phyloP scores from a whole-genome alignment of 2,797 vertebrate genomes.

The Xerus rutilus region DNA sequence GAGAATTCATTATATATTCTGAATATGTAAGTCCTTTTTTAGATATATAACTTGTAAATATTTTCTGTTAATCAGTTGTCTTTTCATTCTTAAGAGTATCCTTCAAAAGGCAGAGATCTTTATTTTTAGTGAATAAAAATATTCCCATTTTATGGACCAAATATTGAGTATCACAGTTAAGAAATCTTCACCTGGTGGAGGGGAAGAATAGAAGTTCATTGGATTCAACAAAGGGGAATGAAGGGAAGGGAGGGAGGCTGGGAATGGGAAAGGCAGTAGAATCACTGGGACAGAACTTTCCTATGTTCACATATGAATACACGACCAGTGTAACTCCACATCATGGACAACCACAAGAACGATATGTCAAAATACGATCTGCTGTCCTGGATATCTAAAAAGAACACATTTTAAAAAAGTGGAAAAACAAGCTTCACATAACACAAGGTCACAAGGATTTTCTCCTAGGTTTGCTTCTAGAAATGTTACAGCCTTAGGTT shows the following conservation, averaged over 20 bases:
- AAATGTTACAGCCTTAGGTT: neutral
- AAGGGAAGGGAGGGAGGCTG: too few relatives aligned
- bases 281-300: too few relatives aligned
- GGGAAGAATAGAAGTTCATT: too few relatives aligned
- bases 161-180: neutral
- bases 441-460: neutral
- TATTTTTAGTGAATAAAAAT: neutral
- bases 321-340: too few relatives aligned
- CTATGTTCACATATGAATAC: too few relatives aligned
- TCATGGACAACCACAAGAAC: too few relatives aligned
- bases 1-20: neutral
- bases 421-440: neutral
- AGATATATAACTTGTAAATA: neutral
- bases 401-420: too few relatives aligned
- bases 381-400: too few relatives aligned
- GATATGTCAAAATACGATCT: too few relatives aligned
- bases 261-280: too few relatives aligned
- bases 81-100: neutral
- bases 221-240: too few relatives aligned
- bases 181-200: neutral
- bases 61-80: neutral
- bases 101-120: slow-evolving; percentile 28
- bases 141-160: neutral
- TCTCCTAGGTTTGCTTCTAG: neutral
- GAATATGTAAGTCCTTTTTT: neutral